Evolutionary conservation across 2,797 vertebrate species (phyloP), one percentile per base, ranked within the genome.

Genomic region (Carapus acus): DNA sequence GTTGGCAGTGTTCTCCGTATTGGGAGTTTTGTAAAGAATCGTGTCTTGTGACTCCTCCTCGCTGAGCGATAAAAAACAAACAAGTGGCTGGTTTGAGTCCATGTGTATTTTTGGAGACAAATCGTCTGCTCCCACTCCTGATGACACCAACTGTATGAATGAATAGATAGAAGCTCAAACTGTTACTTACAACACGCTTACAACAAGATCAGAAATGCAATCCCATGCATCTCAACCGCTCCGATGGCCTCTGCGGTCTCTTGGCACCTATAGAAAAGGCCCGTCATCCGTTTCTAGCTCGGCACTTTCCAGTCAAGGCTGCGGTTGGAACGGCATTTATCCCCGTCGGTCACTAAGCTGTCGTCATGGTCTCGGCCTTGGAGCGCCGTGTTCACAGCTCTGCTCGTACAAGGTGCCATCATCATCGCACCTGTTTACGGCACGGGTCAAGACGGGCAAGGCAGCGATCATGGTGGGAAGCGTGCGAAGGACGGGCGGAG

Each of bases 371-470:
- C 39, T 56, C 42, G 55, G 54, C 40, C 69, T 74, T 65, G 59
- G 37, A 54, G 37, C 43, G 33, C 39, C 46, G 16, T 55, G 58
- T 77, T 66, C 70, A 68, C 65, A 68, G 65, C 64, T 49, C 62
- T 39, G 38, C 49, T 57, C 62, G 54, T 27, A 23, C 24, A 41
- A 43, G 16, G 46, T 65, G 66, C 58, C 65, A 31, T 58, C 52
- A 38, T 58, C 65, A 31, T 58, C 52, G 36, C 60, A 58, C 52
- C 62, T 71, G 80, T 78, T 83, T 78, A 78, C 49, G 54, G 61
- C 49, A 11, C 33, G 57, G 80, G 79, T 85, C 73, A 77, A 44
- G 31, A 73, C 5, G 9, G 71, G 37, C 70, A 63, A 56, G 53
- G 31, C 55, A 39, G 34, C 7, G 37, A 42, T 45, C 6, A 15